Percentiles rank a stretch among this genome's conserved stretches.
Conservation (phyloP, 2,113 vertebrate genomes). For the Alexandromys fortis region DNA sequence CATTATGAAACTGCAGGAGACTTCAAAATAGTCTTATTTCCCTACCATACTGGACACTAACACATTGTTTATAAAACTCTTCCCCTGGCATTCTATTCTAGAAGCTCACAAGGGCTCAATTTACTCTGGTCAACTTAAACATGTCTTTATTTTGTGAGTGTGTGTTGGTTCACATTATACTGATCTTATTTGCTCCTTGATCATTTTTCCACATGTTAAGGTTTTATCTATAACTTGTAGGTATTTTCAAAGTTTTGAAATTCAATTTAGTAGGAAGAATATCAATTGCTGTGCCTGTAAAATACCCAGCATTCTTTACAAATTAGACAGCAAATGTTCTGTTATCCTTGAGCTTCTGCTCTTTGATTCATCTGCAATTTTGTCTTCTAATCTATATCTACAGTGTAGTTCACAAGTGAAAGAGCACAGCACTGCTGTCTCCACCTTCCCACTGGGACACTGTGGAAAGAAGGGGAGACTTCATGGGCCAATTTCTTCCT, state of each 20-base stretch:
- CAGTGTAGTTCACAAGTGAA: background rate
- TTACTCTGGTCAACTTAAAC: background rate
- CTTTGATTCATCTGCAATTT: background rate
- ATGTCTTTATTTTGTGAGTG: background rate
- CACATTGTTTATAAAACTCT: background rate
- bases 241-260: background rate
- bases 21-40: background rate
- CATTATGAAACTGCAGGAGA: background rate
- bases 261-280: background rate
- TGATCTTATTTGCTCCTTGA: background rate
- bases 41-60: too few species aligned
- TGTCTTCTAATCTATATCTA: background rate
- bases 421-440: background rate
- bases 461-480: background rate
- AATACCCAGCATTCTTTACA: background rate
- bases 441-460: background rate
- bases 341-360: background rate
- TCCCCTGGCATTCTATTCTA: background rate
- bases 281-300: background rate
- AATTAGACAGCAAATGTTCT: background rate
- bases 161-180: background rate
- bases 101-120: background rate
- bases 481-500: background rate
- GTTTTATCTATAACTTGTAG: background rate
- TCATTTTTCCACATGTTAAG: background rate